A percentile compares a stretch with the other conserved stretches of the same genome.
Evolutionary conservation across 2,113 vertebrate genomes (phyloP).

Genomic region (Miniopterus natalensis): DNA sequence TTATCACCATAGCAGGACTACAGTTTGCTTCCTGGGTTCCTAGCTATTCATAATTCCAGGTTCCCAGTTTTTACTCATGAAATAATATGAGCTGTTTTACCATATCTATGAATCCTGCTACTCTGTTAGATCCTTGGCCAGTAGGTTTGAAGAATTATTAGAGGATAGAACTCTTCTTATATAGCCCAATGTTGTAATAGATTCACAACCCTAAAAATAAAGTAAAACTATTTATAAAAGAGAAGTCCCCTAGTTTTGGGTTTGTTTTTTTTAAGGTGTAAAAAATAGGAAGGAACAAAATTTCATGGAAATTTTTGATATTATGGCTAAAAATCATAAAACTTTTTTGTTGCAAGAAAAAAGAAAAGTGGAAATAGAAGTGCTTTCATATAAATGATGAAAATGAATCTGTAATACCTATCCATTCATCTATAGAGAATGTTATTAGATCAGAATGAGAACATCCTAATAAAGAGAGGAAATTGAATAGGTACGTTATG

Average conservation of each 20-base stretch:
- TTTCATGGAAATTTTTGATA: background rate
- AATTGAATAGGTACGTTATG: constrained; percentile 15
- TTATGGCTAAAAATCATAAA: background rate
- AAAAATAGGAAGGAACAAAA: background rate
- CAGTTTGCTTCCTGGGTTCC: background rate
- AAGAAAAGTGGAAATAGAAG: constrained; percentile 22
- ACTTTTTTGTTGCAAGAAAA: background rate
- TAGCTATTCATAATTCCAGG: background rate
- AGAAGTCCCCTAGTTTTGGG: background rate
- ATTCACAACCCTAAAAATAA: background rate
- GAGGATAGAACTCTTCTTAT: background rate
- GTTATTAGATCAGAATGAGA: constrained; percentile 49
- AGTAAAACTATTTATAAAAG: background rate
- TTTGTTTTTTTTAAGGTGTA: background rate
- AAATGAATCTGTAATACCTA: constrained; percentile 53
- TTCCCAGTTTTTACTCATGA: background rate
- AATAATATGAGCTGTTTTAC: background rate
- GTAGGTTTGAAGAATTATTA: constrained; percentile 20
- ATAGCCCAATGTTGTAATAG: background rate
- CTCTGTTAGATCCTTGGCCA: background rate
- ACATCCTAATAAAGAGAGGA: constrained; percentile 56
- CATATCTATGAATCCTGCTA: background rate
- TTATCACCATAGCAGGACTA: background rate
- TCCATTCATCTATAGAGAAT: constrained; percentile 57
- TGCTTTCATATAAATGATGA: constrained; percentile 69